Evolutionary conservation across 2,113 vertebrate genomes (phyloP), one percentile per base, ranked within the genome.

Genomic region (Cariama cristata): DNA sequence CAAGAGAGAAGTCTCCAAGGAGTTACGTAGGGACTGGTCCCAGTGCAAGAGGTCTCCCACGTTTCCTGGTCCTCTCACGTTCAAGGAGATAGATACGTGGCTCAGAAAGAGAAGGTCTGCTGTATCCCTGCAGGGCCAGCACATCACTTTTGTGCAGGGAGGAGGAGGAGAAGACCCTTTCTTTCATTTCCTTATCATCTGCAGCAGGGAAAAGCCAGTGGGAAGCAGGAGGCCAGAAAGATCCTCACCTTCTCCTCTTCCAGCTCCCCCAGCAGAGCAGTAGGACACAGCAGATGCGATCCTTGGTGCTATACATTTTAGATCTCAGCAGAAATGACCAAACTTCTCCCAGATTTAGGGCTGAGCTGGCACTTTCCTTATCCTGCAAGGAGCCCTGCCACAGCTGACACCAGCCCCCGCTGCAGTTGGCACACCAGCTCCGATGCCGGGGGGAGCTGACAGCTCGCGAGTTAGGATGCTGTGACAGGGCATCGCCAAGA

Each of bases 381-480:
- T 69, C 62, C 56, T 7, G 4, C 35, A 33, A 4, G n/a, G 5
- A 32, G 35, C 23, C n/a, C 52, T 1, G 2, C 16, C 5, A 1
- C 32, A 16, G 49, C 33, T 45, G 63, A 47, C 30, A 40, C 9
- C 12, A 35, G 7, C 21, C 24, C 26, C 32, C 1, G 7, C 64
- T 21, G 14, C 19, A 4, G 47, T 1, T 45, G 45, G 49, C n/a
- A n/a, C 7, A 0, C 26, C 26, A 19, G 77, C 60, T 58, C 38
- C 0, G 2, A 10, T 53, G 47, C 50, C 1, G 0, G 21, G 55
- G 22, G 59, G 12, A 22, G 63, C 24, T 18, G 56, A 10, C 21
- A 24, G 77, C 32, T 38, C 7, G 0, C 2, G 2, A 11, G 13
- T 17, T n/a, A 28, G 38, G 86, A 7, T 23, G 53, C 27, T 49